phyloP scores from a whole-genome alignment of 2,888 invertebrate genomes.

The Pseudanteris insignis region DNA sequence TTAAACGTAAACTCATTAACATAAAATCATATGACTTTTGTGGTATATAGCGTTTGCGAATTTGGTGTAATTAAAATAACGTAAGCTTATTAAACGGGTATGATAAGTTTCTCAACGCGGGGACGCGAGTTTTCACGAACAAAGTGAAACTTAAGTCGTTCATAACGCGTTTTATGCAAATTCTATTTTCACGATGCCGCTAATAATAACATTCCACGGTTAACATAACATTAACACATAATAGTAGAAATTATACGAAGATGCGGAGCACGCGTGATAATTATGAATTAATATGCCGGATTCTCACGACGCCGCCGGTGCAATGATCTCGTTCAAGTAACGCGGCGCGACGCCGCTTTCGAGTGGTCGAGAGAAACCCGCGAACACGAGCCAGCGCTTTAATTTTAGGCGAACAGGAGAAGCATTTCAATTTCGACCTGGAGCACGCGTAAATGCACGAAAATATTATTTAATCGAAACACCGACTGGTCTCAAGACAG shows the following conservation, averaged over 20 bases:
- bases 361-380: not conserved
- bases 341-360: slow-evolving; percentile 1
- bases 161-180: slow-evolving; percentile 37
- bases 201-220: slow-evolving; percentile 41
- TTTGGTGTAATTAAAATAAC: too few relatives aligned
- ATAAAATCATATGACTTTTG: too few relatives aligned
- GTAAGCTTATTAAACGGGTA: not conserved
- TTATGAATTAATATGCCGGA: slow-evolving; percentile 38
- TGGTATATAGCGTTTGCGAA: too few relatives aligned
- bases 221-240: slow-evolving; percentile 41
- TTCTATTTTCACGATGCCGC: slow-evolving; percentile 39
- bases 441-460: slow-evolving; percentile 4
- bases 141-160: slow-evolving; percentile 14
- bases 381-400: slow-evolving; percentile 1
- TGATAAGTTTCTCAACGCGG: slow-evolving; percentile 1
- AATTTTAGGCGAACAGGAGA: not conserved
- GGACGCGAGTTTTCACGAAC: slow-evolving; percentile 10
- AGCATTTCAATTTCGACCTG: not conserved
- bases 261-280: slow-evolving; percentile 33
- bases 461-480: too few relatives aligned
- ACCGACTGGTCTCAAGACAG: too few relatives aligned
- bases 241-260: slow-evolving; percentile 41
- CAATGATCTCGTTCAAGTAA: slow-evolving; percentile 40
- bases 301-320: slow-evolving; percentile 32
- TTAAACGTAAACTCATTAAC: too few relatives aligned